Evolutionary conservation across 2,888 invertebrate genomes (phyloP).

Genomic region (Phalera bucephala): DNA sequence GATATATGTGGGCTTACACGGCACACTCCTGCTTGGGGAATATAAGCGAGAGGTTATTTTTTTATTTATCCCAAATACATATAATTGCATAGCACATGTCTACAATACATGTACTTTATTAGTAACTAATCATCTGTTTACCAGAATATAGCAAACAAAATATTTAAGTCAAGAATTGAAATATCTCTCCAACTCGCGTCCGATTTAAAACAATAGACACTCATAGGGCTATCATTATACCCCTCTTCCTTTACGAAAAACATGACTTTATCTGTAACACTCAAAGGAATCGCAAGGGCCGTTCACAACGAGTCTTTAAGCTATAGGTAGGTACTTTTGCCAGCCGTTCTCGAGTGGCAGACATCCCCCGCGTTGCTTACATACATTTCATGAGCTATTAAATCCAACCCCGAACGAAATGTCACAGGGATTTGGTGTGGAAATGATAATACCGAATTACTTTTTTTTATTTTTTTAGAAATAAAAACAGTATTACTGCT

Average conservation of each 20-base stretch:
- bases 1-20: no score
- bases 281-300: conserved; percentile 63
- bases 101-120: no score
- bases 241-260: conserved; percentile 41
- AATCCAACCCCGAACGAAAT: conserved; percentile 60
- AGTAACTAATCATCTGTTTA: no score
- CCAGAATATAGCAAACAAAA: no score
- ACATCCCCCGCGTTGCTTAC: conserved; percentile 69
- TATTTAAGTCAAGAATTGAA: background rate
- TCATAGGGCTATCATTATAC: conserved; percentile 29
- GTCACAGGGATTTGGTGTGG: conserved; percentile 15
- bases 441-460: background rate
- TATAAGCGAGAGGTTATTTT: no score
- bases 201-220: conserved; percentile 34
- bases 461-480: no score
- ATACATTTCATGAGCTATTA: conserved; percentile 83
- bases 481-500: no score
- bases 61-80: no score
- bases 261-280: conserved; percentile 55
- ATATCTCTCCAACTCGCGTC: conserved; percentile 1
- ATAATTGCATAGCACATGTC: no score
- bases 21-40: no score
- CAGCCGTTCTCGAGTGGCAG: conserved; percentile 62
- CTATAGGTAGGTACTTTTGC: conserved; percentile 51
- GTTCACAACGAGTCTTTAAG: conserved; percentile 57